These are phyloP conservation scores for Drosophila prostipennis DNA, from an alignment of 2,888 invertebrate genomes.

Conservation along the genomic window DNA sequence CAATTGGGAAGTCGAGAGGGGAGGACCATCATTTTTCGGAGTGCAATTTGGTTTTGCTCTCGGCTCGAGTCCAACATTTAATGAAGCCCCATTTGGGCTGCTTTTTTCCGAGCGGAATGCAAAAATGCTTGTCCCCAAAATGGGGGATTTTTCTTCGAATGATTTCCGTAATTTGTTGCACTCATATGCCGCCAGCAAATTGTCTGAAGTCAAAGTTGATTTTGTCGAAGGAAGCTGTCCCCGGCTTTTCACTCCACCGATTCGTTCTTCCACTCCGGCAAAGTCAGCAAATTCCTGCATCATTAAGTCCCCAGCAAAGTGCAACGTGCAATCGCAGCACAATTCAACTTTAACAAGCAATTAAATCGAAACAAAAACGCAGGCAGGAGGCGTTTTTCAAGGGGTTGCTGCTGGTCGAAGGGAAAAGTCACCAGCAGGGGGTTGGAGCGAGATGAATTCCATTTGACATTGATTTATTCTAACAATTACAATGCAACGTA, in stretches of 20 bases:
- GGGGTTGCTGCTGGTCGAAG: not conserved
- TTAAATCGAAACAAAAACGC: constrained; percentile 77
- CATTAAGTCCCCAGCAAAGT: constrained; percentile 58
- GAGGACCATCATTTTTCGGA: constrained; percentile 19
- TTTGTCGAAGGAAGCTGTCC: constrained; percentile 1
- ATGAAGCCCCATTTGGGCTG: constrained; percentile 69
- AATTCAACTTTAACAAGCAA: constrained; percentile 80
- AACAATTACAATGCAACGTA: constrained; percentile 75
- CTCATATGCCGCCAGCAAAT: constrained; percentile 34
- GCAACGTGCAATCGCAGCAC: constrained; percentile 69
- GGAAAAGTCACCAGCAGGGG: constrained; percentile 6
- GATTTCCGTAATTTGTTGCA: constrained; percentile 39
- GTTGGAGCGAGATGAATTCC: constrained; percentile 39
- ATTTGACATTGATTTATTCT: constrained; percentile 76
- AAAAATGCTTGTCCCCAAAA: constrained; percentile 50
- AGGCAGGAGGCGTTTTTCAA: constrained; percentile 25
- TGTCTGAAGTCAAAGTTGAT: constrained; percentile 18
- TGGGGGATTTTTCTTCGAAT: constrained; percentile 22
- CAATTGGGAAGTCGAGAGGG: constrained; percentile 11
- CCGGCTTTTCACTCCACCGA: constrained; percentile 3
- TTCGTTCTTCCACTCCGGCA: not conserved
- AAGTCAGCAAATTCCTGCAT: constrained; percentile 78
- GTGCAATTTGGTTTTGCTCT: constrained; percentile 67
- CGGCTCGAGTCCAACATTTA: constrained; percentile 75
- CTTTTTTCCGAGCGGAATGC: constrained; percentile 61